These are phyloP conservation scores for Epirrhoe tristata DNA, from an alignment of 2,888 invertebrate species.

Conservation along the genomic window DNA sequence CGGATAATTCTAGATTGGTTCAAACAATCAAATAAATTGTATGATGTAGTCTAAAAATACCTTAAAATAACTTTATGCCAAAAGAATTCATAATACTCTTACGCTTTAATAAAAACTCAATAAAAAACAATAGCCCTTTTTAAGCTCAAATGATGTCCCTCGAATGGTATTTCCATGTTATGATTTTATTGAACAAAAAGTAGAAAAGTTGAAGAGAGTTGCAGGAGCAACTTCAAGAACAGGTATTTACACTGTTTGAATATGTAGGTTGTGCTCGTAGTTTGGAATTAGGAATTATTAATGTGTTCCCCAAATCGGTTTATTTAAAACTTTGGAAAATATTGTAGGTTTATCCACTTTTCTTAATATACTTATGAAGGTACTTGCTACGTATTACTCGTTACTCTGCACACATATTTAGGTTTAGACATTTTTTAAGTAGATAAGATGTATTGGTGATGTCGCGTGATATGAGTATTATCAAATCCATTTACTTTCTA, in stretches of 20 bases:
- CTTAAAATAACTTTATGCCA: neutral
- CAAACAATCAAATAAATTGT: too few relatives aligned
- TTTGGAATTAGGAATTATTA: constrained; percentile 56
- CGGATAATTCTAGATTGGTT: too few relatives aligned
- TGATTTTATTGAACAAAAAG: constrained; percentile 83
- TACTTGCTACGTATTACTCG: neutral
- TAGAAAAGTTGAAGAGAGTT: constrained; percentile 84
- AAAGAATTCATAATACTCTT: neutral
- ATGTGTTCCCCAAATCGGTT: neutral
- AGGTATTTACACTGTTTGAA: constrained; percentile 84
- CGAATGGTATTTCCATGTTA: constrained; percentile 67
- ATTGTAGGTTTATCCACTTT: neutral
- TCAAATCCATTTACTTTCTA: too few relatives aligned
- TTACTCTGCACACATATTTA: neutral
- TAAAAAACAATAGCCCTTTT: constrained; percentile 4
- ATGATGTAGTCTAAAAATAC: neutral
- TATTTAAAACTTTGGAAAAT: neutral
- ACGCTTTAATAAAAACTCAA: constrained; percentile 4
- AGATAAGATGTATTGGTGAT: too few relatives aligned
- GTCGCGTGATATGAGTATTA: too few relatives aligned
- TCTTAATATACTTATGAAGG: neutral
- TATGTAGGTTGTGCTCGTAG: constrained; percentile 78
- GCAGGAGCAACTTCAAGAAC: constrained; percentile 84
- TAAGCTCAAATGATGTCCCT: constrained; percentile 11
- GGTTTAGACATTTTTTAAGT: neutral